Evolutionary conservation across 53 echinoderm and acorn worm genomes (phyloP).

Genomic region (Zoroaster sp.): DNA sequence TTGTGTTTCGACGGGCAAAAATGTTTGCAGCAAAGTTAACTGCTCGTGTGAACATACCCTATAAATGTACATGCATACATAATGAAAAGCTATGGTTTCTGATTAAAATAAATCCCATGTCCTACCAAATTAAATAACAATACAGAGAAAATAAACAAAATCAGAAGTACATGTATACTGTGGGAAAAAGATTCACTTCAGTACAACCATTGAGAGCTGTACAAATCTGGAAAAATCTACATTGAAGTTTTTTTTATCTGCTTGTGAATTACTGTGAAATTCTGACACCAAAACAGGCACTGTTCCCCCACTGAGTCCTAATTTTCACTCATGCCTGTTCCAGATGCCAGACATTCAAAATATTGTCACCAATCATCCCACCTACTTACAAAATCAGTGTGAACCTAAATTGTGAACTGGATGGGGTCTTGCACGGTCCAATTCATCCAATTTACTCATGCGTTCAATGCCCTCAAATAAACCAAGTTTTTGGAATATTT

Average conservation of each 20-base stretch:
- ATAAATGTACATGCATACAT: too few species aligned
- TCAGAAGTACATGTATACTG: background rate
- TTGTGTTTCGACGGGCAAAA: too few species aligned
- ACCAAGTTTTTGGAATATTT: background rate
- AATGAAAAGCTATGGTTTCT: background rate
- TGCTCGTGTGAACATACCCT: too few species aligned
- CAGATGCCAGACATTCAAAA: conserved; percentile 49
- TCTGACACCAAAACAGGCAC: background rate
- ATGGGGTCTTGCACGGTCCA: conserved; percentile 40
- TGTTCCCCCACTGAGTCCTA: conserved; percentile 12
- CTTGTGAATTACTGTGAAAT: conserved; percentile 5
- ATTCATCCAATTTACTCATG: conserved; percentile 17
- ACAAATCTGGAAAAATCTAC: too few species aligned
- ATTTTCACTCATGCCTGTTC: conserved; percentile 36
- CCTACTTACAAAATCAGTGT: conserved; percentile 43
- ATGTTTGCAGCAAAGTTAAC: too few species aligned
- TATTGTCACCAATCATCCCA: conserved; percentile 41
- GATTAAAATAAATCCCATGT: background rate
- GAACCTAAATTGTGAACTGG: conserved; percentile 21
- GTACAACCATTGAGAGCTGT: too few species aligned
- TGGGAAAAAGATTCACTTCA: too few species aligned
- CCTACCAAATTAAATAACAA: too few species aligned
- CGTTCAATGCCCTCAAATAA: conserved; percentile 36
- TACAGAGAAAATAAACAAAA: background rate
- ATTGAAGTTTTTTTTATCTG: too few species aligned